Evolutionary conservation across 2,888 invertebrate species (phyloP).

Genomic region (Lasius fuliginosus): DNA sequence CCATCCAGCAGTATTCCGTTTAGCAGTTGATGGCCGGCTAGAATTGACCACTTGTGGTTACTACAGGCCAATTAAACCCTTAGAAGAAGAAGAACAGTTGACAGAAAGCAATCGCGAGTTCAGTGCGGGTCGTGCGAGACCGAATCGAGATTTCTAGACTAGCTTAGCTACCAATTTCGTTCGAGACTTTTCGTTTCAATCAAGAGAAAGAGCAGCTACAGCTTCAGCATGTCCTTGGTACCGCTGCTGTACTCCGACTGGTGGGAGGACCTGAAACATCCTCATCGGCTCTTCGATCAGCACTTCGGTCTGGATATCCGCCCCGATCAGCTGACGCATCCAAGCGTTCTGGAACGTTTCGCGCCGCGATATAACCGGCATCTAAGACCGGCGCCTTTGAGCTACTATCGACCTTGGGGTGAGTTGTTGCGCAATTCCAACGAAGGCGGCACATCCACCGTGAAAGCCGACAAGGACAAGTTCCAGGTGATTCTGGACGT

Average conservation of each 20-base stretch:
- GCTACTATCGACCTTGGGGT: slow-evolving; percentile 93
- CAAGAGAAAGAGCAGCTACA: background rate
- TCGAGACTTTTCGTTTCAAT: background rate
- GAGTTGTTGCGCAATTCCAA: slow-evolving; percentile 88
- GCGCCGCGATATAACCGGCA: slow-evolving; percentile 87
- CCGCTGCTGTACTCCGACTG: slow-evolving; percentile 86
- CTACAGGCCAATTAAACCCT: too few species aligned
- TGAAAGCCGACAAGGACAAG: slow-evolving; percentile 91
- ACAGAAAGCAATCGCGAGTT: background rate
- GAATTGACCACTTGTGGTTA: too few species aligned
- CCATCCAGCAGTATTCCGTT: too few species aligned
- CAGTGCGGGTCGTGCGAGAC: background rate
- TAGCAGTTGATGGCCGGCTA: too few species aligned
- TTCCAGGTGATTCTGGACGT: slow-evolving; percentile 92
- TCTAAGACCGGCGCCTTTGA: slow-evolving; percentile 60
- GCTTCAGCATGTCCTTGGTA: slow-evolving; percentile 83
- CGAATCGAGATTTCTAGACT: background rate
- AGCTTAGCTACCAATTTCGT: background rate
- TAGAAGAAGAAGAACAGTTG: too few species aligned
- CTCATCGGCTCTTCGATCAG: slow-evolving; percentile 92
- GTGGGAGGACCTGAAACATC: slow-evolving; percentile 87
- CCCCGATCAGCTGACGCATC: slow-evolving; percentile 89
- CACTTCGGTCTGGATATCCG: slow-evolving; percentile 92
- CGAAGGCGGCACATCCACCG: slow-evolving; percentile 90
- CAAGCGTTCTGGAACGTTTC: slow-evolving; percentile 79